Conservation (phyloP, 1,140 invertebrate species). For the Cyphomyrmex costatus region DNA sequence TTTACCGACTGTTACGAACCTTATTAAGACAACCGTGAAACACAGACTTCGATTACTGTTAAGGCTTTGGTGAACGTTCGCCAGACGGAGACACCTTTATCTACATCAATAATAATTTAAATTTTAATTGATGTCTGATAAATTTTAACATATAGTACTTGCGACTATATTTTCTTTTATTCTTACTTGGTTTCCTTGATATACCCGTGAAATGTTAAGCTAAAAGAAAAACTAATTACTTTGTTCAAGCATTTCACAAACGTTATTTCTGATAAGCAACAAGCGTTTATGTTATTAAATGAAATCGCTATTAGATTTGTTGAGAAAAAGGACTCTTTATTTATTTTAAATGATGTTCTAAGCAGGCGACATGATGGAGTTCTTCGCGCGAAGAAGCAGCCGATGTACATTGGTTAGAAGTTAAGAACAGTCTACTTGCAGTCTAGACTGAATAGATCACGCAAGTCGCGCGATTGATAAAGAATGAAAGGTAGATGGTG, state of each 20-base stretch:
- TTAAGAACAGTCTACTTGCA: not conserved
- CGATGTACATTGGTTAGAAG: not conserved
- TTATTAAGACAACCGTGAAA: conserved; percentile 43
- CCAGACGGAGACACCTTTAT: conserved; percentile 83
- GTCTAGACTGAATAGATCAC: not conserved
- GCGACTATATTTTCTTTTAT: not conserved
- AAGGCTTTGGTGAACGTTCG: conserved; percentile 77
- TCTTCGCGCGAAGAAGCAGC: not conserved
- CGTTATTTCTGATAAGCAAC: not conserved
- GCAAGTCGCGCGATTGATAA: not conserved
- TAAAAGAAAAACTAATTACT: not conserved
- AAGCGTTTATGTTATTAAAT: not conserved
- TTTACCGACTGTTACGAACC: conserved; percentile 78
- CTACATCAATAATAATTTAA: conserved; percentile 21
- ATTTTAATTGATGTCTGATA: not conserved
- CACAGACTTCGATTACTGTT: conserved; percentile 64
- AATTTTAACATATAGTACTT: not conserved
- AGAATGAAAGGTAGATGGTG: conserved; percentile 45
- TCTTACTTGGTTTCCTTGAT: not conserved
- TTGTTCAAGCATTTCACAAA: not conserved
- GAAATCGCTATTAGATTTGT: not conserved
- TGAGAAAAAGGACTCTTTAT: not conserved
- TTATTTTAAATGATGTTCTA: conserved; percentile 12
- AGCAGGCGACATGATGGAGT: not conserved
- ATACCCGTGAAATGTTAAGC: not conserved